Evolutionary conservation across 2,888 invertebrate genomes (phyloP).

Genomic region (Lasioglossum villosulum): DNA sequence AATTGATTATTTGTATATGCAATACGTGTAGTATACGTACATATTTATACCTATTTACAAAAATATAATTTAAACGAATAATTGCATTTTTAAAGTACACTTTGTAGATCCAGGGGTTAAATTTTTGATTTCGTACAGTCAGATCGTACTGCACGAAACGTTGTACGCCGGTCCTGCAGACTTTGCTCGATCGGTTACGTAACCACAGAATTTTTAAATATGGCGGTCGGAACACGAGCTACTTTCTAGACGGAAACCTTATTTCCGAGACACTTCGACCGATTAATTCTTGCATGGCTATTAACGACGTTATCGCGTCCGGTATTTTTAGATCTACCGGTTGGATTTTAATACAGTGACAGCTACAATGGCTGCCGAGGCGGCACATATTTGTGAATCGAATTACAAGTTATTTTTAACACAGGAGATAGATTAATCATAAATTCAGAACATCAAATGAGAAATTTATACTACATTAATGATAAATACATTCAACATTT

Average conservation of each 20-base stretch:
- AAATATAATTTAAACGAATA: too few relatives aligned
- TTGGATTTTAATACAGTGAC: background rate
- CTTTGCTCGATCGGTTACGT: slow-evolving; percentile 19
- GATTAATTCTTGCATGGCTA: background rate
- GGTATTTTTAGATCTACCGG: background rate
- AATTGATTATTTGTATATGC: too few relatives aligned
- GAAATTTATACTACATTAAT: too few relatives aligned
- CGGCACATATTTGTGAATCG: background rate
- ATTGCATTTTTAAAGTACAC: too few relatives aligned
- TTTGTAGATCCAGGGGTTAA: background rate
- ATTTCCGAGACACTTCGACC: slow-evolving; percentile 11
- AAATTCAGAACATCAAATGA: background rate
- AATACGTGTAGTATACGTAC: too few relatives aligned
- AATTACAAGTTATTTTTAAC: background rate
- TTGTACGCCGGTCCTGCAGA: background rate
- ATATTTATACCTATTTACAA: too few relatives aligned
- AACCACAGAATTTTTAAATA: slow-evolving; percentile 28
- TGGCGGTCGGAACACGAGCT: slow-evolving; percentile 25
- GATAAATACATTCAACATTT: background rate
- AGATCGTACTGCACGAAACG: background rate
- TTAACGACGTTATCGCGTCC: background rate
- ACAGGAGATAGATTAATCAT: background rate
- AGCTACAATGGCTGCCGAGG: background rate
- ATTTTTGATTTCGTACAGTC: background rate
- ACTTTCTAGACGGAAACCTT: slow-evolving; percentile 30